Conservation (phyloP, 2,888 invertebrate genomes). For the Erannis defoliaria region DNA sequence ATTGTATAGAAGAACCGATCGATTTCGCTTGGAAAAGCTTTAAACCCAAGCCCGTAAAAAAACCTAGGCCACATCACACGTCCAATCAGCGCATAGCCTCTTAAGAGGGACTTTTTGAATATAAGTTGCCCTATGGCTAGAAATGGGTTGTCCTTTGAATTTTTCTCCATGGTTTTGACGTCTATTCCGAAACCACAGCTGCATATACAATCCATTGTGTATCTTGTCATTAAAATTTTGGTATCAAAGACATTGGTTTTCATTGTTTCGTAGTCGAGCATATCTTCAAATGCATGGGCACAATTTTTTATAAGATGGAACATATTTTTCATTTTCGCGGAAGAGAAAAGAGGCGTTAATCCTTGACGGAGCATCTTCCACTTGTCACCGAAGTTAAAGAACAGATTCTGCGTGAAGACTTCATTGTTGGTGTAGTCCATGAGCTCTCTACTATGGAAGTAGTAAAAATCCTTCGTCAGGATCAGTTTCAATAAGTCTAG, state of each 20-base stretch:
- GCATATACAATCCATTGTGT: constrained; percentile 67
- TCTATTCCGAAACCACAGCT: constrained; percentile 69
- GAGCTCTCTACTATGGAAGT: constrained; percentile 66
- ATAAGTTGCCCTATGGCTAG: constrained; percentile 54
- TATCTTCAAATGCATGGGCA: constrained; percentile 53
- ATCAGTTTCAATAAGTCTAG: constrained; percentile 65
- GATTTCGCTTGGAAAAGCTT: constrained; percentile 51
- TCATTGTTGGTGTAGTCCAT: constrained; percentile 60
- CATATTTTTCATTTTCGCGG: constrained; percentile 73
- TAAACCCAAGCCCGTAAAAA: constrained; percentile 62
- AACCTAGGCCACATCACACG: too few relatives aligned
- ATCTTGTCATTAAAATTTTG: constrained; percentile 56
- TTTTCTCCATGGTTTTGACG: constrained; percentile 57
- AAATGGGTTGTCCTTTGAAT: constrained; percentile 55
- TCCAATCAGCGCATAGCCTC: too few relatives aligned
- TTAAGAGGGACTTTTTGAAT: constrained; percentile 56
- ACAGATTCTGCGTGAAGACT: constrained; percentile 57
- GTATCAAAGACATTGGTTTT: constrained; percentile 52
- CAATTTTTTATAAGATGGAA: constrained; percentile 66
- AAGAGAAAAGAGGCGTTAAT: constrained; percentile 67
- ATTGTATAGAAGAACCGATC: constrained; percentile 57
- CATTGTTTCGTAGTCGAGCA: constrained; percentile 55
- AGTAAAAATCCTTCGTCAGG: constrained; percentile 68
- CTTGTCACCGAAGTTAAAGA: constrained; percentile 62
- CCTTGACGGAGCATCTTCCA: constrained; percentile 73